Percentiles rank a stretch among this genome's conserved stretches.
Evolutionary conservation across 1,140 invertebrate species (phyloP).

Genomic region (Armadillidium nasatum): DNA sequence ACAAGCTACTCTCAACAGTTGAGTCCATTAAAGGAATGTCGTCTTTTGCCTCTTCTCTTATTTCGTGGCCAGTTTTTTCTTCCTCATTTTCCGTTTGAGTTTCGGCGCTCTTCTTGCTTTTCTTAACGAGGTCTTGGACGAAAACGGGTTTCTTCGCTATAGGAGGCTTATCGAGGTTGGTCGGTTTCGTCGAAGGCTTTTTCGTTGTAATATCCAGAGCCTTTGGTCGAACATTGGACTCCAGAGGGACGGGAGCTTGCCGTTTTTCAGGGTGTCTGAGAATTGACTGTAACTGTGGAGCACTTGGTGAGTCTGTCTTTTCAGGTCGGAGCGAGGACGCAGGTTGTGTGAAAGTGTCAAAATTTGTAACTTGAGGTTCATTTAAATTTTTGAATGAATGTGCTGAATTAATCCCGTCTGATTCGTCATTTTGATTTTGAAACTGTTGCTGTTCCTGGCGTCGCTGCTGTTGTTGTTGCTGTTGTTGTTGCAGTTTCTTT

Average conservation of each 20-base stretch:
- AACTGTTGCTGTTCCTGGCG: too few relatives aligned
- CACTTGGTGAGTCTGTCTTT: not conserved
- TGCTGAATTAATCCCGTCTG: not conserved
- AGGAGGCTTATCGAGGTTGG: not conserved
- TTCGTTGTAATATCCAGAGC: not conserved
- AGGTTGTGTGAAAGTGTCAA: not conserved
- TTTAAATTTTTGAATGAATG: not conserved
- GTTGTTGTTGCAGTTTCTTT: not conserved
- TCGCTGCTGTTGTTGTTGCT: not conserved
- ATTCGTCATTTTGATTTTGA: not conserved
- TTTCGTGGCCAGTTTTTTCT: not conserved
- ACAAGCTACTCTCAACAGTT: not conserved
- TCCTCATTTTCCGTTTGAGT: not conserved
- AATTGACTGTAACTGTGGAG: not conserved
- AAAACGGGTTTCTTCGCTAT: not conserved
- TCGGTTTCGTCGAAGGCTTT: not conserved
- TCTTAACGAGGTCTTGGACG: not conserved
- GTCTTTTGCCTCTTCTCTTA: not conserved
- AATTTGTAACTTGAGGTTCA: not conserved
- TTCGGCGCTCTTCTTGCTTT: not conserved
- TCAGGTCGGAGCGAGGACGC: not conserved
- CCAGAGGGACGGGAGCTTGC: not conserved
- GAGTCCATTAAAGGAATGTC: not conserved
- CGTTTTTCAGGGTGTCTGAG: not conserved
- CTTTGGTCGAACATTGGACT: not conserved